These are phyloP conservation scores for Selene dorsalis DNA, from an alignment of 2,797 vertebrate genomes.

Conservation along the genomic window DNA sequence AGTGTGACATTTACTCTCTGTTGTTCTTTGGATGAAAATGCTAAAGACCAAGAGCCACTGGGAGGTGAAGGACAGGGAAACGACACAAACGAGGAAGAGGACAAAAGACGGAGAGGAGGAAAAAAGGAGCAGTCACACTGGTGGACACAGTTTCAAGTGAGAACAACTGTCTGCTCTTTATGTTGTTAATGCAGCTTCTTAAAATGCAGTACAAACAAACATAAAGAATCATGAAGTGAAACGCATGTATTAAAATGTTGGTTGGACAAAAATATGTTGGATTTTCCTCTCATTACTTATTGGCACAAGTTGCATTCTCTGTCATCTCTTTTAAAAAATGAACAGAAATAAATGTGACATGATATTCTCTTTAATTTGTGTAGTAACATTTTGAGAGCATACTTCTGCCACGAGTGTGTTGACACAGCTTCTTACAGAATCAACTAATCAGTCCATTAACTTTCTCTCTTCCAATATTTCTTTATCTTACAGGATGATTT, in stretches of 20 bases:
- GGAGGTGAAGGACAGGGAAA: conserved; percentile 30
- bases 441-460: background rate
- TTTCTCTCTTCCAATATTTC: background rate
- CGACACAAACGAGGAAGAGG: conserved; percentile 36
- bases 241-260: background rate
- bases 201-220: background rate
- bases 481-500: conserved; percentile 77
- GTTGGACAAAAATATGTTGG: background rate
- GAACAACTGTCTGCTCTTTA: background rate
- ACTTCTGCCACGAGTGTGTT: no score
- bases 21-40: conserved; percentile 67
- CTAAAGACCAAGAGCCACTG: conserved; percentile 63
- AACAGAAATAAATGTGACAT: background rate
- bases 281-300: background rate
- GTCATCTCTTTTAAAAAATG: background rate
- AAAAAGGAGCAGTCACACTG: conserved; percentile 75
- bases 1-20: conserved; percentile 20
- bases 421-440: background rate
- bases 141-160: conserved; percentile 85
- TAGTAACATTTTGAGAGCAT: background rate
- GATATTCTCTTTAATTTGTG: background rate
- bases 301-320: background rate
- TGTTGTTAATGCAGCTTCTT: background rate
- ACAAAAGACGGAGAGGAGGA: conserved; percentile 58
- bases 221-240: accelerated